Evolutionary conservation across 2,113 vertebrate genomes (phyloP).

Genomic region (Heloderma charlesbogerti): DNA sequence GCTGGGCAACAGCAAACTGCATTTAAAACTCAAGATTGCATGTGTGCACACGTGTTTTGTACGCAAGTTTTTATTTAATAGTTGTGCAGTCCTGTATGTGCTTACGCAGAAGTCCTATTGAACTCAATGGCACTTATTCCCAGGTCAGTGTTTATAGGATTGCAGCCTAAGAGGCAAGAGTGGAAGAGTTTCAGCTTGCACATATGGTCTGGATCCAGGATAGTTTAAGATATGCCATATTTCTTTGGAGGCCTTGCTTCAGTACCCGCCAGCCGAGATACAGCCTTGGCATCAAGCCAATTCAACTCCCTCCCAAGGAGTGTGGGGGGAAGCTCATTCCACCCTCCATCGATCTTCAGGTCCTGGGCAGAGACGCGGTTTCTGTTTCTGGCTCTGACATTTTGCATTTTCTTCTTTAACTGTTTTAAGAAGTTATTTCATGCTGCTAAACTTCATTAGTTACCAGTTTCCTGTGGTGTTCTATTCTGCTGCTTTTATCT

Average conservation of each 20-base stretch:
- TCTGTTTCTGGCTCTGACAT: not conserved
- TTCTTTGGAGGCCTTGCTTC: not conserved
- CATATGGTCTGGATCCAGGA: not conserved
- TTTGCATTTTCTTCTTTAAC: not conserved
- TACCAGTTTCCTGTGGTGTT: not conserved
- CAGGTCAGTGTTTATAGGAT: no score
- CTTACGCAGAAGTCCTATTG: no score
- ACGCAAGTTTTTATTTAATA: no score
- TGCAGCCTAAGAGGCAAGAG: no score
- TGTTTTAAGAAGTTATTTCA: not conserved
- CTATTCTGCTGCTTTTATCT: not conserved
- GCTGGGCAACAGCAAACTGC: not conserved
- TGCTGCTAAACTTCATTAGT: not conserved
- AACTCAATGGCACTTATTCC: no score
- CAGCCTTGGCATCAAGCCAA: not conserved
- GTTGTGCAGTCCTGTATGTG: no score
- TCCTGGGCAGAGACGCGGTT: not conserved
- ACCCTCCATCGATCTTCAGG: not conserved
- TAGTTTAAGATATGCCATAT: not conserved
- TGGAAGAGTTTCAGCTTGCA: not conserved
- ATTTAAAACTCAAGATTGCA: no score
- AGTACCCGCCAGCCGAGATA: not conserved
- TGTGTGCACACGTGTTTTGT: no score
- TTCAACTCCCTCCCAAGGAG: no score
- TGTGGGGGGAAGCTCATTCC: not conserved